Base-by-base conservation (phyloP, 2,797 vertebrate genomes). In the Buphagus erythrorhynchus region DNA sequence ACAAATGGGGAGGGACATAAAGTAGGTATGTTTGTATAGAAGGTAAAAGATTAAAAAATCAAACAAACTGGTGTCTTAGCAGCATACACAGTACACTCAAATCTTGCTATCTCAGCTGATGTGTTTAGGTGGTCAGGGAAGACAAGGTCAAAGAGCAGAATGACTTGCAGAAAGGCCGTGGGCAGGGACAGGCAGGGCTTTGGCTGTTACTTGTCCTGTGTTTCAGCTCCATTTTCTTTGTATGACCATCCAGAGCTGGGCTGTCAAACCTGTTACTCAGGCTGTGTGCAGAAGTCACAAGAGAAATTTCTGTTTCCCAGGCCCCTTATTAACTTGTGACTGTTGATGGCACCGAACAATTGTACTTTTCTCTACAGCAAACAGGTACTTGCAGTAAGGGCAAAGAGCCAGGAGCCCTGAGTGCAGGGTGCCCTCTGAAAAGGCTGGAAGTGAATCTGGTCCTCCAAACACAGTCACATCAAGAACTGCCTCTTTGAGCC, bases 121-220 rank as follows among this genome's bases (percentile, higher is more conserved):
- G 68, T 38, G 22, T 31, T 81, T 20, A 63, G 59, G 42, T 9
- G 11, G 3, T 5, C 76, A 26, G 3, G 5, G 21, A 82, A 66
- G 20, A 59, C 19, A 68, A 68, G n/a, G 43, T 16, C 33, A 59
- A 62, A 72, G 46, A 49, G 33, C 16, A 75, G 43, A 86, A 75
- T 6, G 36, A 43, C 13, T 10, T 33, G 28, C 24, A 73, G 48
- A 63, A 79, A 58, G 13, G 9, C 72, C 36, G 46, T 5, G 18
- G 49, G 13, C 54, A 77, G 31, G 3, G 45, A 28, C 33, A 69
- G 15, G 31, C 22, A 29, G 71, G 59, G 13, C 16, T 14, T 71
- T 76, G 67, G 29, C 33, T 68, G 11, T 22, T 42, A 13, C 25
- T 31, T 4, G 1, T 8, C 66, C 31, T 0, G 0, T 7, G 3